Base-by-base conservation (phyloP, 2,888 invertebrate species). In the Meghimatium bilineatum region DNA sequence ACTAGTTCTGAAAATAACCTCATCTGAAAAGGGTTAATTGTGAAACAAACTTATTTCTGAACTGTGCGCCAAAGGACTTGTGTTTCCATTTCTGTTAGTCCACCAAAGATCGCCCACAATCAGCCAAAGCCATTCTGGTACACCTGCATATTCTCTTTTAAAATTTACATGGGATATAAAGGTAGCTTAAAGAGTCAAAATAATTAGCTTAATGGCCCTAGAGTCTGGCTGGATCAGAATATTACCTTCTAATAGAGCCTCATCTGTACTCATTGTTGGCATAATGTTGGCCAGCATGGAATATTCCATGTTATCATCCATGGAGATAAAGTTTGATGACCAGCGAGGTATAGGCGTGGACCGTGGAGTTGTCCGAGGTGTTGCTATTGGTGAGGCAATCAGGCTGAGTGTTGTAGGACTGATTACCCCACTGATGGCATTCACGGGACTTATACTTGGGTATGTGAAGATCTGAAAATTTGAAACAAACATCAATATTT, bases 271-370 rank as follows among this genome's bases (percentile, higher is more conserved):
- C 52, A 92, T 90, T 89, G 92, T 91, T 86, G 94, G 93, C 90
- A 95, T 95, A 87, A 95, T 94, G 86, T 95, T 96, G 80, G 97
- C 96, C 95, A 98, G 97, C 88, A 89, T 91, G 93, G 96, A 97
- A 94, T 98, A 98, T 94, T 98, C 98, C 91, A 94, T 93, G 87
- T 94, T 94, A 93, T 98, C 98, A 93, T 98, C 98, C 91, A 97
- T 94, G 81, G 96, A 96, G 89, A 98, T 96, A 95, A 98, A 97
- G 80, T 97, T 96, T 75, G 95, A 95, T 80, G 96, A 97, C 98
- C 98, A 98, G 92, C 97, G 96, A 86, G 95, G 95, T 86, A 95
- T 94, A 74, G 94, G 94, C 3, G 94, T 93, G 71, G 94, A 94
- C 88, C 96, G 95, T 86, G 96, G 96, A 85, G 96, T 96, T 89